Conservation (phyloP, 1,140 invertebrate species). For the Meteorus sp. region DNA sequence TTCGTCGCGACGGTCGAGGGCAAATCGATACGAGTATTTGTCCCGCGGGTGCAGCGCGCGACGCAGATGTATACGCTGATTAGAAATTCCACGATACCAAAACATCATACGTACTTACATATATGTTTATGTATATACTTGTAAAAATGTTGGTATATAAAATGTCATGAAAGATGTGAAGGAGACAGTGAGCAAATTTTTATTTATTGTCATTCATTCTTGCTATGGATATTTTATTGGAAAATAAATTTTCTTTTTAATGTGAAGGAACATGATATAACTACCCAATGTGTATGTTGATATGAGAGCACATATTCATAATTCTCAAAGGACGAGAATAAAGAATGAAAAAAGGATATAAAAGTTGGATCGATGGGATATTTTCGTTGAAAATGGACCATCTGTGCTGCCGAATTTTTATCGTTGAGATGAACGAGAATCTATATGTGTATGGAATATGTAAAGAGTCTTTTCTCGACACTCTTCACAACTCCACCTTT, state of each 20-base stretch:
- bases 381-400: conserved; percentile 41
- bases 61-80: not conserved
- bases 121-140: not conserved
- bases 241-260: no score
- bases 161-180: no score
- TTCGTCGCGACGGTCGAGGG: not conserved
- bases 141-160: no score
- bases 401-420: conserved; percentile 30
- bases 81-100: not conserved
- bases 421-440: conserved; percentile 13
- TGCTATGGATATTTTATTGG: no score
- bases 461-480: conserved; percentile 11
- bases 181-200: no score
- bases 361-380: conserved; percentile 30
- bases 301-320: no score
- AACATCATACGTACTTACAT: not conserved
- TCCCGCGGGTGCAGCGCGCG: not conserved
- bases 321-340: no score
- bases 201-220: no score
- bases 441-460: conserved; percentile 25
- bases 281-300: not conserved
- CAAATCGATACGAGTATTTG: conserved; percentile 25
- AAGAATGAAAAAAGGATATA: not conserved
- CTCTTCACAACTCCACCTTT: conserved; percentile 17
- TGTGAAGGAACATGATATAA: no score